A percentile compares a stretch with the other conserved stretches of the same genome.
Conservation (phyloP, 2,113 vertebrate species). For the Semicossyphus pulcher region DNA sequence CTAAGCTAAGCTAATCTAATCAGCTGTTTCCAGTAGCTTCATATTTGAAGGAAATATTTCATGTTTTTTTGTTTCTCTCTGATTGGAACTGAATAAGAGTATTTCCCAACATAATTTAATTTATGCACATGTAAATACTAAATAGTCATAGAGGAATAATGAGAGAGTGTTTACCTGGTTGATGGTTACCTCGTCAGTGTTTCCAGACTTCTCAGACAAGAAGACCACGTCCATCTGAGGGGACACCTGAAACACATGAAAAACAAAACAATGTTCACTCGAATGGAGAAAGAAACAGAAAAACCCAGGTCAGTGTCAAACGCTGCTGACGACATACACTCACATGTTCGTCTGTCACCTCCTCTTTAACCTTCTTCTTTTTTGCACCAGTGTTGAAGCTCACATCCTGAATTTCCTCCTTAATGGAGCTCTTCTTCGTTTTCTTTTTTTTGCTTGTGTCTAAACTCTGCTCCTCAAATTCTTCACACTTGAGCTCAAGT, state of each 20-base stretch:
- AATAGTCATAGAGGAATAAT: not conserved
- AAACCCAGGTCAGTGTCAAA: not conserved
- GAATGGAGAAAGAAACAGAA: not conserved
- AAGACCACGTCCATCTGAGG: slow-evolving; percentile 58
- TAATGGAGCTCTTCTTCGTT: slow-evolving; percentile 9
- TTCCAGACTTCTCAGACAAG: slow-evolving; percentile 72
- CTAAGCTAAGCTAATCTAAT: no score
- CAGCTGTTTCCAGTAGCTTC: no score
- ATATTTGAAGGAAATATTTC: no score
- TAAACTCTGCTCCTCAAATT: not conserved
- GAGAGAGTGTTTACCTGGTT: slow-evolving; percentile 67
- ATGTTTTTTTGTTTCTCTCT: no score
- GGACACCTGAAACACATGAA: slow-evolving; percentile 49
- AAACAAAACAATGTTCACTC: slow-evolving; percentile 2
- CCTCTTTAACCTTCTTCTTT: slow-evolving; percentile 55
- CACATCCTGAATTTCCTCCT: not conserved
- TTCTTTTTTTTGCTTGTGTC: slow-evolving; percentile 35
- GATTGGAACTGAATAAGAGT: no score
- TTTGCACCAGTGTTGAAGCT: not conserved
- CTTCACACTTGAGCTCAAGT: not conserved
- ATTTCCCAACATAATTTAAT: no score
- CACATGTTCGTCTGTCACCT: slow-evolving; percentile 39
- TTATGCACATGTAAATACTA: no score
- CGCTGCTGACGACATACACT: not conserved
- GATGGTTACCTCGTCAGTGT: slow-evolving; percentile 71